Evolutionary conservation across 2,113 vertebrate genomes (phyloP).

Genomic region (Rhinichthys klamathensis): DNA sequence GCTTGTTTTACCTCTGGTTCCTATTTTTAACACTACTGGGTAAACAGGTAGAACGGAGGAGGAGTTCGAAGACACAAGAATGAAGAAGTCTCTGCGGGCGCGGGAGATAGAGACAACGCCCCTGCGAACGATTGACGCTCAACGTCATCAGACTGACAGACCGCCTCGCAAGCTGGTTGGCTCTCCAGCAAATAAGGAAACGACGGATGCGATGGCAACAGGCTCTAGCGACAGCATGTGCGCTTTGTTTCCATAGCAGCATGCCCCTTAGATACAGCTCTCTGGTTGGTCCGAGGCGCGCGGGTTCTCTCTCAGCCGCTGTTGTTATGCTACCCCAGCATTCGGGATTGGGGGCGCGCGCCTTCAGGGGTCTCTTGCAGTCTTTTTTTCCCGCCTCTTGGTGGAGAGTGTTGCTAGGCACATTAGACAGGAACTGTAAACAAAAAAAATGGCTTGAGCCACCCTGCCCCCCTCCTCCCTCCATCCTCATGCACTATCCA

Average conservation of each 20-base stretch:
- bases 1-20: conserved; percentile 67
- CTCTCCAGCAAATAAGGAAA: conserved; percentile 63
- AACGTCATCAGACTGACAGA: conserved; percentile 65
- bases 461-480: neutral
- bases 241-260: conserved; percentile 77
- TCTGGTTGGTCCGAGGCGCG: conserved; percentile 74
- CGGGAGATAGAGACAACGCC: conserved; percentile 35
- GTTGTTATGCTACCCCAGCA: conserved; percentile 72
- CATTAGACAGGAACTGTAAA: conserved; percentile 58
- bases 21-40: conserved; percentile 34
- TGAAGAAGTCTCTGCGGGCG: neutral
- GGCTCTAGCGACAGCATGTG: conserved; percentile 69
- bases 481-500: neutral
- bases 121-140: conserved; percentile 36
- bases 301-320: conserved; percentile 65
- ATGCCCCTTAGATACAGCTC: conserved; percentile 76
- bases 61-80: neutral
- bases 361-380: conserved; percentile 16
- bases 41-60: conserved; percentile 2
- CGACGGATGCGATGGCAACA: conserved; percentile 77
- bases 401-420: conserved; percentile 59
- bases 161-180: conserved; percentile 64
- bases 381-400: conserved; percentile 38
- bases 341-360: conserved; percentile 66
- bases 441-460: conserved; percentile 45